A percentile compares a stretch with the other conserved stretches of the same genome.
Evolutionary conservation across 35 echinoderm and acorn worm genomes (phyloP).

Genomic region (Heliocidaris erythrogramma): DNA sequence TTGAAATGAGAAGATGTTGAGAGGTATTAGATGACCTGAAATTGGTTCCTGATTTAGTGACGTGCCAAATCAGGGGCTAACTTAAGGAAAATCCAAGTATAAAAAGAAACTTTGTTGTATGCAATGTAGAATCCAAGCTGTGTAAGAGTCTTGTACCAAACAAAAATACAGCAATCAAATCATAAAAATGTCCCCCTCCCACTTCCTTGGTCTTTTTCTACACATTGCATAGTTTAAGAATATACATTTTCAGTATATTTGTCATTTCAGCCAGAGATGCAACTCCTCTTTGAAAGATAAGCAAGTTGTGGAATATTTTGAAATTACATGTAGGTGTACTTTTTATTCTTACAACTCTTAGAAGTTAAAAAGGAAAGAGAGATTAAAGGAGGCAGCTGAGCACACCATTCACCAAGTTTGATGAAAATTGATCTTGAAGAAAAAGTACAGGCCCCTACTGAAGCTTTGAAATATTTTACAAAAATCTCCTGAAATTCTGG

Average conservation of each 20-base stretch:
- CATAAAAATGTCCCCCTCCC: no score
- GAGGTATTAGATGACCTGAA: not conserved
- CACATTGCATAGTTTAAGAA: no score
- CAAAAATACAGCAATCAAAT: no score
- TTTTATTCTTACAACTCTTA: not conserved
- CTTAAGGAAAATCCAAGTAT: not conserved
- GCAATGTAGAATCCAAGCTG: no score
- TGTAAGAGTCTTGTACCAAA: no score
- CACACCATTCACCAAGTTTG: not conserved
- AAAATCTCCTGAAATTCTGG: not conserved
- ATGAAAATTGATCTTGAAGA: not conserved
- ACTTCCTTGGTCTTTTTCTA: no score
- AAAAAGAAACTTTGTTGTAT: no score
- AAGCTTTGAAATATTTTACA: not conserved
- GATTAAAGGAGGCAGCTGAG: not conserved
- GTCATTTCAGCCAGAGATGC: no score
- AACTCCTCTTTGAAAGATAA: no score
- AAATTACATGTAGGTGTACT: not conserved
- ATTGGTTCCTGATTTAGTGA: not conserved
- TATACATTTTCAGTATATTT: no score
- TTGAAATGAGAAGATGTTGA: constrained; percentile 18
- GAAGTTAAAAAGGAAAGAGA: not conserved
- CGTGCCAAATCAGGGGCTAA: not conserved
- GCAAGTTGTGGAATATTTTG: no score
- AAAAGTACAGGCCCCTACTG: not conserved